Percentiles rank a stretch among this genome's conserved stretches.
Evolutionary conservation across 2,888 invertebrate species (phyloP).

Genomic region (Thysanoteuthis rhombus): DNA sequence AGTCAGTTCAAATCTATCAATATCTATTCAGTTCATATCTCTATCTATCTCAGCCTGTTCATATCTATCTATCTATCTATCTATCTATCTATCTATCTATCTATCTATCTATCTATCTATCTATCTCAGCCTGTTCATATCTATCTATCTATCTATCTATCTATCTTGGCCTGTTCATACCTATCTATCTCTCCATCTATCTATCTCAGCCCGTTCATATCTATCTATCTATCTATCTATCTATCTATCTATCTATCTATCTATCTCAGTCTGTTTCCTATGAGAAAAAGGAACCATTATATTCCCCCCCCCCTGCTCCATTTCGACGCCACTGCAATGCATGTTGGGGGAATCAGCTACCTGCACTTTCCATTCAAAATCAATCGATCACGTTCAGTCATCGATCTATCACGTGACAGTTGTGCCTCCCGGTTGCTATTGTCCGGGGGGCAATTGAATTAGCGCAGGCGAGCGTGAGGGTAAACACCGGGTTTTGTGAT

Average conservation of each 20-base stretch:
- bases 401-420: neutral
- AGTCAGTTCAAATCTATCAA: too few relatives aligned
- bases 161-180: too few relatives aligned
- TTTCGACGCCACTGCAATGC: neutral
- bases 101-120: neutral
- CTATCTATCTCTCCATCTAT: neutral
- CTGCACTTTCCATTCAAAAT: neutral
- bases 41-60: too few relatives aligned
- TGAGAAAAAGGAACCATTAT: neutral
- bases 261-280: neutral
- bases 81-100: too few relatives aligned
- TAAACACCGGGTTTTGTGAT: neutral
- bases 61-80: too few relatives aligned
- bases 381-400: neutral
- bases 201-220: too few relatives aligned
- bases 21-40: too few relatives aligned
- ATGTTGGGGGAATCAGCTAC: neutral
- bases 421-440: neutral
- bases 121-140: too few relatives aligned
- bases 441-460: neutral
- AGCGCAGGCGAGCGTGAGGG: constrained; percentile 12
- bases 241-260: constrained; percentile 12
- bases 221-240: neutral
- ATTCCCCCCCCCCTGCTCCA: neutral
- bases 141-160: neutral